Percentiles rank a stretch among this genome's conserved stretches.
These are phyloP conservation scores for Lepidonotus clava DNA, from an alignment of 2,888 invertebrate genomes.

Conservation along the genomic window DNA sequence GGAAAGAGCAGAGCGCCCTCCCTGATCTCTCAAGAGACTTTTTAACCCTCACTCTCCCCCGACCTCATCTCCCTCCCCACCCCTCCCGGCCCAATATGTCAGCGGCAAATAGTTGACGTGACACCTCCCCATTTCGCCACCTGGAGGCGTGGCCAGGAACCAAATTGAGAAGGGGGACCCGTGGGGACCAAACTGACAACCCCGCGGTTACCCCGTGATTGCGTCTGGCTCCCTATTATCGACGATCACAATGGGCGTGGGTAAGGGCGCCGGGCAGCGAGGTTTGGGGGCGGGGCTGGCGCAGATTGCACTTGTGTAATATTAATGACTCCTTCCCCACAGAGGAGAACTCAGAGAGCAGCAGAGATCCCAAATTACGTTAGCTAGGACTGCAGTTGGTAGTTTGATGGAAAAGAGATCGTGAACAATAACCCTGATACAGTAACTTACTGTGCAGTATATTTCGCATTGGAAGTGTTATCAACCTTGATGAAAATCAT, in stretches of 20 bases:
- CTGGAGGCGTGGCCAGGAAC: slow-evolving; percentile 43
- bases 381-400: too few relatives aligned
- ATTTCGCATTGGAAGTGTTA: too few relatives aligned
- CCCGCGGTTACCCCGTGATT: slow-evolving; percentile 52
- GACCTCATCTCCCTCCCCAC: not conserved
- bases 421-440: too few relatives aligned
- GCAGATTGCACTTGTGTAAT: slow-evolving; percentile 47
- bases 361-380: too few relatives aligned
- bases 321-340: slow-evolving; percentile 22
- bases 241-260: slow-evolving; percentile 28
- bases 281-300: slow-evolving; percentile 46
- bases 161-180: slow-evolving; percentile 52
- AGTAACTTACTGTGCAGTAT: too few relatives aligned
- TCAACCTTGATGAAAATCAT: too few relatives aligned
- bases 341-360: not conserved
- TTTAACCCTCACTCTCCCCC: not conserved
- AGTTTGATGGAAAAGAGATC: too few relatives aligned
- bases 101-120: slow-evolving; percentile 47
- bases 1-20: not conserved
- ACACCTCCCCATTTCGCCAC: slow-evolving; percentile 48
- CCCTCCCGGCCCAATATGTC: slow-evolving; percentile 39
- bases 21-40: not conserved
- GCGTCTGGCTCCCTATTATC: slow-evolving; percentile 48
- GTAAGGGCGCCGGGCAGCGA: too few relatives aligned
- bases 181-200: slow-evolving; percentile 52